Evolutionary conservation across 23 tunicate genomes (phyloP).

Genomic region (Ascidia mentula): DNA sequence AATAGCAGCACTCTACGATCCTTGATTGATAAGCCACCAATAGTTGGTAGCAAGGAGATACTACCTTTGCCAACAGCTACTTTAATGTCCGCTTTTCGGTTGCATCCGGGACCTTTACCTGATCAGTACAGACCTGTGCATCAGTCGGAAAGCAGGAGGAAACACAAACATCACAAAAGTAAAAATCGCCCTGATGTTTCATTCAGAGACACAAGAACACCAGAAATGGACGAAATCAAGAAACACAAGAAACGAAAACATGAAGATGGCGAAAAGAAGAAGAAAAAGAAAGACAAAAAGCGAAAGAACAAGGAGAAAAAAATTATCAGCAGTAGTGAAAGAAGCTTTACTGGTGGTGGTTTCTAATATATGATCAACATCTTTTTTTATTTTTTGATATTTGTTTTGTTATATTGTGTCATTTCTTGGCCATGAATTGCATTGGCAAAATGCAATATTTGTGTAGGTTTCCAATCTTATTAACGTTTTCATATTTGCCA

Average conservation of each 20-base stretch:
- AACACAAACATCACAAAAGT: slow-evolving; percentile 64
- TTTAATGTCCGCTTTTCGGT: slow-evolving; percentile 64
- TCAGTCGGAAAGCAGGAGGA: slow-evolving; percentile 35
- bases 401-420: too few relatives aligned
- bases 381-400: slow-evolving; percentile 6
- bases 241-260: slow-evolving; percentile 78
- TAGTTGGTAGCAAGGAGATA: slow-evolving; percentile 70
- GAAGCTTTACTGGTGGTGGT: neutral
- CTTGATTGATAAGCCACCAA: slow-evolving; percentile 82
- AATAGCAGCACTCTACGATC: slow-evolving; percentile 60
- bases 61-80: slow-evolving; percentile 47
- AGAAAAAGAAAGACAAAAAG: slow-evolving; percentile 71
- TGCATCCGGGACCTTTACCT: slow-evolving; percentile 85
- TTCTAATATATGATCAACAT: neutral
- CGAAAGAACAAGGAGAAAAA: slow-evolving; percentile 46
- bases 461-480: too few relatives aligned
- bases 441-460: too few relatives aligned
- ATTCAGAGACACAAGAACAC: slow-evolving; percentile 27
- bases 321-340: neutral
- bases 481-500: too few relatives aligned
- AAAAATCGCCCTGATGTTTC: slow-evolving; percentile 63
- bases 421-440: too few relatives aligned
- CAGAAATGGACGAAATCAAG: slow-evolving; percentile 56
- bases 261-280: slow-evolving; percentile 75
- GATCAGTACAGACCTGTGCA: slow-evolving; percentile 70